phyloP scores from a whole-genome alignment of 2,888 invertebrate species.

The Epinotia demarniana region DNA sequence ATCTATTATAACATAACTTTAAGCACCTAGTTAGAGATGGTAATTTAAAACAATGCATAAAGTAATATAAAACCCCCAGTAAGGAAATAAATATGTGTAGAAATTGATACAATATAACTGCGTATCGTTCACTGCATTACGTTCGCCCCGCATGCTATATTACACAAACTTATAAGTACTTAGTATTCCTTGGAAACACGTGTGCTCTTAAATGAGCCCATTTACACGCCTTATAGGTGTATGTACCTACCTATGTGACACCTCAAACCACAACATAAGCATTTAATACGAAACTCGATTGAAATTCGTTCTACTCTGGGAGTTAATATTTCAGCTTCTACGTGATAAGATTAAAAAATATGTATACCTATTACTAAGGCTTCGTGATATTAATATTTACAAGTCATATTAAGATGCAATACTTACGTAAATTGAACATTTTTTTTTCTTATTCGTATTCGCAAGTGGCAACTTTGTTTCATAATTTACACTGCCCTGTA shows the following conservation, averaged over 20 bases:
- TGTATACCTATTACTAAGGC: too few relatives aligned
- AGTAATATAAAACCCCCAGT: not conserved
- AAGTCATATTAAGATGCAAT: too few relatives aligned
- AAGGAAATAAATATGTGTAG: not conserved
- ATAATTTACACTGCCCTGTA: constrained; percentile 28
- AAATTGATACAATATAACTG: not conserved
- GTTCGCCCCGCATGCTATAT: not conserved
- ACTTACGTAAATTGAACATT: not conserved
- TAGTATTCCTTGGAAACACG: constrained; percentile 1
- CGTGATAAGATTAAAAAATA: too few relatives aligned
- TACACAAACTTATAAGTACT: not conserved
- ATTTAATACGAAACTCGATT: not conserved
- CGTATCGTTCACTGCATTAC: too few relatives aligned
- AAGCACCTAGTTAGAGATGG: not conserved
- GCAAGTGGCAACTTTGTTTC: constrained; percentile 29
- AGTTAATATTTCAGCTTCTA: not conserved
- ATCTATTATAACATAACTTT: not conserved
- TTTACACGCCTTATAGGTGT: not conserved
- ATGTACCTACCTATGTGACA: not conserved
- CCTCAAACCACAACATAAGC: not conserved
- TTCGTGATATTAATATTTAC: too few relatives aligned
- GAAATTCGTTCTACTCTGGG: not conserved
- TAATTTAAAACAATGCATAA: not conserved
- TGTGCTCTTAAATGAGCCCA: constrained; percentile 6
- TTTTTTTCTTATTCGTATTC: constrained; percentile 10